Conservation (phyloP, 2,113 vertebrate genomes). For the Paraplagusia blochii region DNA sequence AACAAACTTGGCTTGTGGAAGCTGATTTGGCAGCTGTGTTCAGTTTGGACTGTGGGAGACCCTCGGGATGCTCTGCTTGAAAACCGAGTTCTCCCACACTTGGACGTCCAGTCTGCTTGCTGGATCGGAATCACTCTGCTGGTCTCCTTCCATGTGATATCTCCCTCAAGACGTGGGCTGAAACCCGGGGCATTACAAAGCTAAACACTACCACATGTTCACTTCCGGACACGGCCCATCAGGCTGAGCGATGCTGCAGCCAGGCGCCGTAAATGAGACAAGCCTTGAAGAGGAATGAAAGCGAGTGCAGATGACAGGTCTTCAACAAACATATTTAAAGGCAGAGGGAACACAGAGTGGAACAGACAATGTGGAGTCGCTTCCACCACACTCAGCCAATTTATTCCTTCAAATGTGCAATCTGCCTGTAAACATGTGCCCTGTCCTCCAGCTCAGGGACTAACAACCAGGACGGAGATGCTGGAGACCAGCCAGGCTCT, state of each 20-base stretch:
- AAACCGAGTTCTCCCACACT: conserved; percentile 66
- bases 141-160: conserved; percentile 71
- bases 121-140: conserved; percentile 65
- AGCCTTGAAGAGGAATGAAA: conserved; percentile 56
- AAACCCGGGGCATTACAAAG: conserved; percentile 72
- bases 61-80: conserved; percentile 64
- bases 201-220: conserved; percentile 80
- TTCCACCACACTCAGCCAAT: conserved; percentile 54
- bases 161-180: conserved; percentile 67
- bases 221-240: conserved; percentile 66
- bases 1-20: conserved; percentile 60
- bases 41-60: conserved; percentile 71
- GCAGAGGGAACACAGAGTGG: conserved; percentile 49
- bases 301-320: conserved; percentile 65
- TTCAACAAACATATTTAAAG: conserved; percentile 67
- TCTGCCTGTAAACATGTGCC: conserved; percentile 67
- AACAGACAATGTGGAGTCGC: conserved; percentile 63
- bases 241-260: conserved; percentile 39
- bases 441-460: conserved; percentile 63
- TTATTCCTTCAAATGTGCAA: conserved; percentile 68
- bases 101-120: conserved; percentile 68
- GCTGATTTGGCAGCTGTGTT: conserved; percentile 57
- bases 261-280: conserved; percentile 25
- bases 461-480: conserved; percentile 49
- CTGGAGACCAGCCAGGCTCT: conserved; percentile 54